Base-by-base conservation (phyloP, 2,888 invertebrate genomes). In the Xiphydria camelus region DNA sequence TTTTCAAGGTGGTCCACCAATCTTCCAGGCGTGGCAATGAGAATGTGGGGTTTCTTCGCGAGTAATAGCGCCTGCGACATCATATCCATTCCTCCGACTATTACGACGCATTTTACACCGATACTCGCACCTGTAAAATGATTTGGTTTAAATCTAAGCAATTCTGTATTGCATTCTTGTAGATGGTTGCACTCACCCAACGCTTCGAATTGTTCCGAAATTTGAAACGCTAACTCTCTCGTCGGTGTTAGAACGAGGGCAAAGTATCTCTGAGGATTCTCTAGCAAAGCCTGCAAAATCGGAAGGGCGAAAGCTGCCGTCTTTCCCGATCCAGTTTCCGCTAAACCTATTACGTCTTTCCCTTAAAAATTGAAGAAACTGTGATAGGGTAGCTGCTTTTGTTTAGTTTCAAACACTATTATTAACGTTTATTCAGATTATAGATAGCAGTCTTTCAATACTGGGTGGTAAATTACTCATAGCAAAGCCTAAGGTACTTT, bases 81-180 rank as follows among this genome's bases (percentile, higher is more conserved):
- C 94, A 97, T 97, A 70, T 99, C 98, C 85, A 98, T 94, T 1
- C 99, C 99, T 34, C 99, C 99, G 3, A 99, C 98, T 65, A 99
- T 89, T 0, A 98, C 97, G 41, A 88, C 93, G 77, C 91, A 92
- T 80, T 94, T 94, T 1, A 99, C 89, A 25, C 97, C 97, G 70
- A 99, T 93, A 49, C 86, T 84, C 9, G 91, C 82, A 42, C 92
- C 91, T 89, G 59, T 33, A 50, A 53, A 31, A 20, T 37, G 21
- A 26, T 2, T 35, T 33, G 12, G 9, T 35, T 10, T 9, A 15
- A 44, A 39, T 14, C 3, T 4, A n/a, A 14, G 3, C 12, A 20
- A 22, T 33, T 5, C 12, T 19, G 10, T 14, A 41, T 35, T 40
- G 5, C 19, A 34, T 21, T 9, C 15, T 10, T 15, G 1, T 3